Conservation (phyloP, 2,888 invertebrate genomes). For the Ceramica pisi region DNA sequence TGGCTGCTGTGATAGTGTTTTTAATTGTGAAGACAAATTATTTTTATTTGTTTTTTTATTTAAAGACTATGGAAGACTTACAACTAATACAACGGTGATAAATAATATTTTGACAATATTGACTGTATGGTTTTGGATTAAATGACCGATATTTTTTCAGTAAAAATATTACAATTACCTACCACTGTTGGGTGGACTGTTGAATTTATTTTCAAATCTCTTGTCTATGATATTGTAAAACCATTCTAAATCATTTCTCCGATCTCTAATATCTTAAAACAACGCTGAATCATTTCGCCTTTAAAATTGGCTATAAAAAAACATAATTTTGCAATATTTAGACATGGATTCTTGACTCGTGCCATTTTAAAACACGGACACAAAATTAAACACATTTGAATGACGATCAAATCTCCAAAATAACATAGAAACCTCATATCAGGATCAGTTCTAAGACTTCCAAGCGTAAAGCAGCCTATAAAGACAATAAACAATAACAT, state of each 20-base stretch:
- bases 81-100: no score
- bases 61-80: no score
- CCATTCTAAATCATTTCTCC: no score
- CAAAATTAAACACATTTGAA: not conserved
- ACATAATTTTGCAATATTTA: no score
- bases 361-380: not conserved
- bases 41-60: no score
- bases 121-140: no score
- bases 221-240: not conserved
- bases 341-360: not conserved
- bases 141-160: no score
- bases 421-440: not conserved
- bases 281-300: no score
- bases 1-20: not conserved
- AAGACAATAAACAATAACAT: slow-evolving; percentile 36
- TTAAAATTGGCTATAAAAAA: not conserved
- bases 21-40: not conserved
- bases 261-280: not conserved
- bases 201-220: not conserved
- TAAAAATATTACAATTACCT: no score
- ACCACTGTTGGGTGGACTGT: not conserved
- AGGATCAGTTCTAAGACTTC: not conserved
- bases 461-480: slow-evolving; percentile 12
- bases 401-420: not conserved
- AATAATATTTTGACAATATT: no score